Percentiles rank a stretch among this genome's conserved stretches.
phyloP scores from a whole-genome alignment of 2,797 vertebrate genomes.

The Coluber constrictor region DNA sequence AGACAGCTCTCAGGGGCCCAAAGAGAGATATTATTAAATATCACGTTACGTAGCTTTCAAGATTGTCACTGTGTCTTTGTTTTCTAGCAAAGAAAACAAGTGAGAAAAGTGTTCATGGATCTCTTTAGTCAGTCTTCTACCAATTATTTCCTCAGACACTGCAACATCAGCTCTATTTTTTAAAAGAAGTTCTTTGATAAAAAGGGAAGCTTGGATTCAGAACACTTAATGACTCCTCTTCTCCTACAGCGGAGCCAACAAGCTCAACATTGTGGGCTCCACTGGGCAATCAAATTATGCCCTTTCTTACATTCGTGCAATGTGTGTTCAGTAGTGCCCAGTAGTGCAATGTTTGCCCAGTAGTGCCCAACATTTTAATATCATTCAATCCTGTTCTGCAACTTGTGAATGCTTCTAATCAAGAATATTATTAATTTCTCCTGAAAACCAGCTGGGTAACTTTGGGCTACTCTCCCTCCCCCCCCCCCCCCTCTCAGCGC shows the following conservation, averaged over 20 bases:
- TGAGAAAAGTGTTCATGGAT: background rate
- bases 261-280: background rate
- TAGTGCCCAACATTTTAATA: background rate
- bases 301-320: background rate
- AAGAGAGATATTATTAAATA: background rate
- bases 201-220: background rate
- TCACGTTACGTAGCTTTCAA: background rate
- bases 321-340: background rate
- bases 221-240: background rate
- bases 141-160: too few species aligned
- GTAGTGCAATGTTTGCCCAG: background rate
- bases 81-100: background rate
- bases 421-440: background rate
- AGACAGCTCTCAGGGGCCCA: background rate
- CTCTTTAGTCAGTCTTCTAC: background rate
- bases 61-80: too few species aligned
- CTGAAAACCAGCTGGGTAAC: background rate
- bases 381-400: background rate
- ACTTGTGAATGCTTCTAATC: background rate
- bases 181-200: background rate
- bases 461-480: too few species aligned
- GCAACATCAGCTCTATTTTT: background rate
- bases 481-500: too few species aligned
- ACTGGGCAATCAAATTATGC: background rate
- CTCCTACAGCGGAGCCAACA: background rate